Percentiles rank a stretch among this genome's conserved stretches.
phyloP scores from a whole-genome alignment of 2,113 vertebrate species.

The Peromyscus californicus region DNA sequence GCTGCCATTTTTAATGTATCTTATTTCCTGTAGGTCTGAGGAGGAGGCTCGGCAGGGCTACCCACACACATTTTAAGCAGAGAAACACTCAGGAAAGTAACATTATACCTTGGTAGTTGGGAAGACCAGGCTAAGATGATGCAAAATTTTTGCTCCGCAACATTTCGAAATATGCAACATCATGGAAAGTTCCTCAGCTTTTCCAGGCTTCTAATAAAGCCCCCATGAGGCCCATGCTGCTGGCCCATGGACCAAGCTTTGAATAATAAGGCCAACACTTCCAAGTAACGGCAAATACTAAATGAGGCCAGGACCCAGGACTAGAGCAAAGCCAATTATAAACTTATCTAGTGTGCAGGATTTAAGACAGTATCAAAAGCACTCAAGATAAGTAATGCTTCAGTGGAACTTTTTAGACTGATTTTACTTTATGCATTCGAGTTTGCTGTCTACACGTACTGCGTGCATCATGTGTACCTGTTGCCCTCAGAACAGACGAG shows the following conservation, averaged over 20 bases:
- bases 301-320: not conserved
- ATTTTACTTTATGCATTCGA: not conserved
- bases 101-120: not conserved
- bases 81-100: constrained; percentile 43
- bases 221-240: not conserved
- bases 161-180: not conserved
- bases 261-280: not conserved
- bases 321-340: not conserved
- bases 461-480: not conserved
- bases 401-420: constrained; percentile 10
- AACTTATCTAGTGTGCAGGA: not conserved
- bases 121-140: not conserved
- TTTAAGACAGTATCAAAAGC: not conserved
- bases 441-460: not conserved
- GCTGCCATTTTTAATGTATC: not conserved
- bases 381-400: constrained; percentile 24
- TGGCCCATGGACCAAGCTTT: not conserved
- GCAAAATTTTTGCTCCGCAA: constrained; percentile 10
- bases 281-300: not conserved
- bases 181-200: constrained; percentile 8
- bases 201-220: constrained; percentile 20
- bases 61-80: not conserved
- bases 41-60: not conserved
- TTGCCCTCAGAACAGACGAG: not conserved
- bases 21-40: not conserved